These are phyloP conservation scores for Jaculus jaculus DNA, from an alignment of 2,113 vertebrate species.

Conservation along the genomic window DNA sequence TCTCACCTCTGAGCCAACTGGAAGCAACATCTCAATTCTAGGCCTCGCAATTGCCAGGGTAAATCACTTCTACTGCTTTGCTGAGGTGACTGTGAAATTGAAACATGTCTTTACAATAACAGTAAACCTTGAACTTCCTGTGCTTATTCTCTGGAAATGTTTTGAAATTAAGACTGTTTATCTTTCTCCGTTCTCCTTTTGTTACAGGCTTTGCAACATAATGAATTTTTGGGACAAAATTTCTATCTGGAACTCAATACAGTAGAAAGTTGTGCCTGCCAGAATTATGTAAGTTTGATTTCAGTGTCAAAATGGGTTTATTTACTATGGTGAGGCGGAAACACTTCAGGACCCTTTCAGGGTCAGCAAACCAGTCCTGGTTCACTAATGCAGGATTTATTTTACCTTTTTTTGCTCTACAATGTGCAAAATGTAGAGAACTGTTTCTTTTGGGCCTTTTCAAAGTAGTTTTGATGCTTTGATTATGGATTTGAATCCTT, in stretches of 20 bases:
- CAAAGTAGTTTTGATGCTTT: not conserved
- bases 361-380: not conserved
- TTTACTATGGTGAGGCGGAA: not conserved
- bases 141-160: conserved; percentile 16
- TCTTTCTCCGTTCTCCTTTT: not conserved
- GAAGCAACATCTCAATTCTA: not conserved
- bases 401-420: no score
- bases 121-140: no score
- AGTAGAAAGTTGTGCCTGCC: not conserved
- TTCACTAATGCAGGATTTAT: no score
- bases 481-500: not conserved
- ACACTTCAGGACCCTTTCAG: not conserved
- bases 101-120: not conserved
- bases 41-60: not conserved
- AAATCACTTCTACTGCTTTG: not conserved
- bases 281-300: conserved; percentile 52
- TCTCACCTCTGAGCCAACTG: not conserved
- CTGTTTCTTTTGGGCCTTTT: not conserved
- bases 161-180: not conserved
- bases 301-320: not conserved
- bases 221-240: conserved; percentile 86
- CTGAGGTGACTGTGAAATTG: not conserved
- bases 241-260: conserved; percentile 80
- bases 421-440: not conserved
- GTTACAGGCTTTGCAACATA: conserved; percentile 88